Conservation (phyloP, 1,140 invertebrate genomes). For the Agraylea sexmaculata region DNA sequence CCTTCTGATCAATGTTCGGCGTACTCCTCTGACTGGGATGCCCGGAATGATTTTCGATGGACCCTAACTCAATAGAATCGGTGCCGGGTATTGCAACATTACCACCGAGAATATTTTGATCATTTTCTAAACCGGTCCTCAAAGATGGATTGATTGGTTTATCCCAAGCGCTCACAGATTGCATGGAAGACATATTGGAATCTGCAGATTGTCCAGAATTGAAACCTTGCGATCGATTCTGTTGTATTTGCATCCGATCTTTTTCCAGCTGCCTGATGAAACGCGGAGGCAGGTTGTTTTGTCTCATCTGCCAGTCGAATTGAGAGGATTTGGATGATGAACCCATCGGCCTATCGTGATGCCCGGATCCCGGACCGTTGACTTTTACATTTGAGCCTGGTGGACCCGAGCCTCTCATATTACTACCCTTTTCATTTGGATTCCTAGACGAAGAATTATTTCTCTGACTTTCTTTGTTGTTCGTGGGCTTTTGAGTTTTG, state of each 20-base stretch:
- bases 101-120: constrained; percentile 9
- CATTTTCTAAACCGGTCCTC: constrained; percentile 34
- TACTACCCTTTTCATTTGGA: constrained; percentile 33
- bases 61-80: constrained; percentile 30
- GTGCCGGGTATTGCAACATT: constrained; percentile 30
- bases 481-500: constrained; percentile 28
- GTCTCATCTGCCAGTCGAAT: constrained; percentile 47
- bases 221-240: constrained; percentile 13
- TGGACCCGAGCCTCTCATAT: constrained; percentile 25
- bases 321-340: constrained; percentile 25
- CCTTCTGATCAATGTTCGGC: constrained; percentile 39
- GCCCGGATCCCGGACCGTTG: constrained; percentile 37
- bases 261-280: constrained; percentile 64
- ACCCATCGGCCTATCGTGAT: constrained; percentile 35
- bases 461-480: constrained; percentile 33
- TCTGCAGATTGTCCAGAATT: constrained; percentile 31
- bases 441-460: constrained; percentile 35
- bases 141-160: constrained; percentile 62
- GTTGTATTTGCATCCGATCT: constrained; percentile 18
- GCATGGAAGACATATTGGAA: constrained; percentile 46
- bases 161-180: constrained; percentile 71
- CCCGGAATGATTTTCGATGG: constrained; percentile 29
- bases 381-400: constrained; percentile 36
- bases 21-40: constrained; percentile 45
- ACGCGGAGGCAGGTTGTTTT: constrained; percentile 59